Base-by-base conservation (phyloP, 2,888 invertebrate species). In the Dexiosoma caninum region DNA sequence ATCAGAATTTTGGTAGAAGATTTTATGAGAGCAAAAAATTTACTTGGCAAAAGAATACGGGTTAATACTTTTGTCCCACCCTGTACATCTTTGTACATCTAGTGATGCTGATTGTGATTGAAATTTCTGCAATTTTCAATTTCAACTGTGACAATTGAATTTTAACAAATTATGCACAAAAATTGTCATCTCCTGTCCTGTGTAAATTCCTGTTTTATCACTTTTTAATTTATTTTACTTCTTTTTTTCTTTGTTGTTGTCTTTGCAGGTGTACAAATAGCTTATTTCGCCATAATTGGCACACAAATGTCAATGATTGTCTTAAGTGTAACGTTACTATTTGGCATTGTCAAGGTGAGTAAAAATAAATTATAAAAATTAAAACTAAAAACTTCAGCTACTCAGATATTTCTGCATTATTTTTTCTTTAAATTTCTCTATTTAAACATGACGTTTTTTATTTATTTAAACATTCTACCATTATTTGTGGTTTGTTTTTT, bases 291-390 rank as follows among this genome's bases (percentile, higher is more conserved):
- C 85, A 95, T 95, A 85, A 95, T 95, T 89, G 94, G 94, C 87
- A 95, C 95, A 57, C 95, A 95, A 90, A 92, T 95, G 91, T 94
- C 94, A 86, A 94, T 95, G 94, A 93, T 94, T 83, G 91, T 94
- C 76, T 91, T 95, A 72, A 95, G 94, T 88, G 92, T 94, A 90
- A 92, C 94, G 85, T 91, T 95, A 76, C 92, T 95, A 86, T 92
- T 94, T 89, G 95, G 95, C 83, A 94, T 95, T 88, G 93, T 94
- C 91, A 94, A 94, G 93, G 95, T 95, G 90, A 94, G 93, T 85
- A 35, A 4, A 12, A 8, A 51, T 14, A 53, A 16, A 7, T 53
- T 21, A 21, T 12, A 21, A 46, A 6, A 21, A 2, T 46, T 46
- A 9, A n/a, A n/a, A 7, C 16, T 5, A 1, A 42, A 42, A 16